Percentiles rank a stretch among this genome's conserved stretches.
phyloP scores from a whole-genome alignment of 2,888 invertebrate genomes.

The Lepetodrilus schrolli region DNA sequence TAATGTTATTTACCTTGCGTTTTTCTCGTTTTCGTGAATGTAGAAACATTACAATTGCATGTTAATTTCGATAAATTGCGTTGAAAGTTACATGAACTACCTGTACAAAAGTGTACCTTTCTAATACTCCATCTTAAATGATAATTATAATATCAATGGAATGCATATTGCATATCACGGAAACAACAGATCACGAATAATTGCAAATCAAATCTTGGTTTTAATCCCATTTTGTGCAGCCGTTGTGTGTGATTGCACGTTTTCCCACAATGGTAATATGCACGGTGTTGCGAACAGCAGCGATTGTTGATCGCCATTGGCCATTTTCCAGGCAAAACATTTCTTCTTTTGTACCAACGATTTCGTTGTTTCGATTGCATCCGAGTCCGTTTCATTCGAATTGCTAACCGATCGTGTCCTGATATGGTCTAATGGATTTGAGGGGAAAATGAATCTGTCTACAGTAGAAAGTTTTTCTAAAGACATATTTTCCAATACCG shows the following conservation, averaged over 20 bases:
- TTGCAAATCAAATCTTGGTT: slow-evolving; percentile 25
- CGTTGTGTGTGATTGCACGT: neutral
- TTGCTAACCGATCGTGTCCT: neutral
- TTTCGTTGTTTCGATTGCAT: neutral
- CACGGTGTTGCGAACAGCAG: slow-evolving; percentile 40
- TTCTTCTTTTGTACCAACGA: slow-evolving; percentile 29
- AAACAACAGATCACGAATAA: too few relatives aligned
- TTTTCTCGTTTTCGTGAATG: too few relatives aligned
- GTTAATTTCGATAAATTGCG: too few relatives aligned
- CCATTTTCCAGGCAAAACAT: slow-evolving; percentile 48
- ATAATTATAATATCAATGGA: too few relatives aligned
- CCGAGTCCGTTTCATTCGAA: neutral
- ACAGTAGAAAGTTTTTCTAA: slow-evolving; percentile 33
- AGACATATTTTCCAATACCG: neutral
- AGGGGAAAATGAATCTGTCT: slow-evolving; percentile 43
- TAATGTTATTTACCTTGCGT: too few relatives aligned
- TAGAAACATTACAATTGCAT: too few relatives aligned
- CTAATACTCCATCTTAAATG: too few relatives aligned
- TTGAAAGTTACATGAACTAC: too few relatives aligned
- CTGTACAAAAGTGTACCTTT: too few relatives aligned
- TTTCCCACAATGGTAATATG: slow-evolving; percentile 48
- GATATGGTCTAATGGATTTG: slow-evolving; percentile 30
- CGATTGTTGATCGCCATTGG: slow-evolving; percentile 38
- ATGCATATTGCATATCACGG: too few relatives aligned
- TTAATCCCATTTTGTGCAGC: neutral